Conservation (phyloP, 2,113 vertebrate genomes). For the Anhinga rufa region DNA sequence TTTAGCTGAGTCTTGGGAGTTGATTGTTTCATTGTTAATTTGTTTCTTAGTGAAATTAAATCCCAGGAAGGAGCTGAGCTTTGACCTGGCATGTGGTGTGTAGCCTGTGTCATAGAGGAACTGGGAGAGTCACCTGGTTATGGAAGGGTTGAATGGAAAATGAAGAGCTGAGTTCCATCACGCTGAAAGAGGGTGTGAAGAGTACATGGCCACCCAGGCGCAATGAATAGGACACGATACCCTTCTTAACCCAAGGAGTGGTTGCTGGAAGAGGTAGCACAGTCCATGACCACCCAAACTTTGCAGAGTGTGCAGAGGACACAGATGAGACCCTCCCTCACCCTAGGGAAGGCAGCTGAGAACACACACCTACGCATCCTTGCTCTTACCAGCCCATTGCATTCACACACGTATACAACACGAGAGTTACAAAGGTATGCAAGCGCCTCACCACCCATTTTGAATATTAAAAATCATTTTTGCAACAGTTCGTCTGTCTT, state of each 20-base stretch:
- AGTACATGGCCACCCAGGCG: slow-evolving; percentile 37
- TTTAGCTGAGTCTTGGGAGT: slow-evolving; percentile 8
- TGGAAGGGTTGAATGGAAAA: background rate
- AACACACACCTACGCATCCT: slow-evolving; percentile 27
- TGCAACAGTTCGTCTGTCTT: background rate
- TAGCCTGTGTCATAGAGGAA: background rate
- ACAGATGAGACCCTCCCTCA: background rate
- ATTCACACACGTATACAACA: background rate
- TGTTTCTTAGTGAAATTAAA: slow-evolving; percentile 1
- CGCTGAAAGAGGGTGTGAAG: slow-evolving; percentile 15
- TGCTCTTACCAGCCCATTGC: background rate
- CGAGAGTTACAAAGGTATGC: background rate
- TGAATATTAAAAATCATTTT: background rate
- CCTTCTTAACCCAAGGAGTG: slow-evolving; percentile 31
- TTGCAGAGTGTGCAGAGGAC: background rate
- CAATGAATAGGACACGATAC: background rate
- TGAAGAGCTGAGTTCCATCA: background rate
- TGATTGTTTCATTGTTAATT: background rate
- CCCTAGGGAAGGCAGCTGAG: slow-evolving; percentile 33
- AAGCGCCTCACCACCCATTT: background rate
- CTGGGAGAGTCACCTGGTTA: background rate
- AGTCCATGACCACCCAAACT: slow-evolving; percentile 23
- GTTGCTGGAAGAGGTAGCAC: background rate
- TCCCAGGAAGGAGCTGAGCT: background rate
- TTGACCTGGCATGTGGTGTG: slow-evolving; percentile 19